Evolutionary conservation across 2,113 vertebrate genomes (phyloP).

Genomic region (Pelvicachromis taeniatus): DNA sequence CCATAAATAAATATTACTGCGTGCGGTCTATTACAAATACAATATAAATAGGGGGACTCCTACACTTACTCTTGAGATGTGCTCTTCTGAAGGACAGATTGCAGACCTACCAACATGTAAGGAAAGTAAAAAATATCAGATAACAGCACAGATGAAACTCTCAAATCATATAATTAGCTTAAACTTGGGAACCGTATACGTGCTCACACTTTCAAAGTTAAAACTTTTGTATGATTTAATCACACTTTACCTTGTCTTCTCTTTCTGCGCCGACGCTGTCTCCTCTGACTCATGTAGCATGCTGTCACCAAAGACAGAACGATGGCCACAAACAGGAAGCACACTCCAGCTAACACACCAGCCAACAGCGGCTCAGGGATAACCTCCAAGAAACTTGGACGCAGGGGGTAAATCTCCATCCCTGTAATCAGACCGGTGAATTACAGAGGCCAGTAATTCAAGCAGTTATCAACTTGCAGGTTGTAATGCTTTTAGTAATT

Average conservation of each 20-base stretch:
- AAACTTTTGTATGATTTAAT: background rate
- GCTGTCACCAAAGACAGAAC: constrained; percentile 84
- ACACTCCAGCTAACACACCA: constrained; percentile 85
- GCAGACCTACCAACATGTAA: constrained; percentile 59
- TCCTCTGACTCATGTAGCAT: constrained; percentile 84
- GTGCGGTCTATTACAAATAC: background rate
- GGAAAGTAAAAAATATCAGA: constrained; percentile 15
- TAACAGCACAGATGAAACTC: background rate
- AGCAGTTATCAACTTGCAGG: background rate
- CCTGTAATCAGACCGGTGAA: constrained; percentile 64
- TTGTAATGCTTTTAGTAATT: background rate
- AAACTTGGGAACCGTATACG: background rate
- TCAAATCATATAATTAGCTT: background rate
- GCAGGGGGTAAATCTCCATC: constrained; percentile 87
- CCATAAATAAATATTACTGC: background rate
- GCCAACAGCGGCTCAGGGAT: constrained; percentile 87
- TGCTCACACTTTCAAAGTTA: background rate
- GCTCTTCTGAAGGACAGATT: constrained; percentile 68
- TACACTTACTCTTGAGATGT: constrained; percentile 68
- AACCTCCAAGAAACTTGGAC: constrained; percentile 79
- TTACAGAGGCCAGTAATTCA: background rate
- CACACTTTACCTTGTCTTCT: constrained; percentile 64
- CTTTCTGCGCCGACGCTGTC: constrained; percentile 57
- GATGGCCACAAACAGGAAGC: constrained; percentile 87
- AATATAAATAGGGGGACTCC: background rate